Conservation (phyloP, 2,888 invertebrate genomes). For the Epirrhoe tristata region DNA sequence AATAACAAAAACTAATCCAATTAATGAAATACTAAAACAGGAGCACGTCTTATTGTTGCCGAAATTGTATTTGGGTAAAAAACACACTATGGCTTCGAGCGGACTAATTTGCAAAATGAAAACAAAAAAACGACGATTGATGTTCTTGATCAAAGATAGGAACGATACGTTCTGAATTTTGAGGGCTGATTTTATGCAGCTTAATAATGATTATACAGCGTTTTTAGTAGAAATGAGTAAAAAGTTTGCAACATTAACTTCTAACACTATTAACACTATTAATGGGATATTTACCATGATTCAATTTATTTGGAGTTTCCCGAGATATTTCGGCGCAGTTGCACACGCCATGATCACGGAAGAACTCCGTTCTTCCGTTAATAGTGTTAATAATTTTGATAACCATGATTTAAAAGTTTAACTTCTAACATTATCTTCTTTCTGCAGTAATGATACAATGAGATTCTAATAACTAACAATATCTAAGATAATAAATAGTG, state of each 20-base stretch:
- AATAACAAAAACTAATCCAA: slow-evolving; percentile 18
- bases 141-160: slow-evolving; percentile 33
- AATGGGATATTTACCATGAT: too few species aligned
- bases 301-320: too few species aligned
- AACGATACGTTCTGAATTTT: slow-evolving; percentile 30
- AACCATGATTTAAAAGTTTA: too few species aligned
- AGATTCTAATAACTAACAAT: slow-evolving; percentile 40
- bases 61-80: slow-evolving; percentile 22
- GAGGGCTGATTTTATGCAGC: background rate
- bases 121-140: slow-evolving; percentile 31
- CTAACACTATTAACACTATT: too few species aligned
- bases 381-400: too few species aligned
- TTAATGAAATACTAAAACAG: slow-evolving; percentile 26
- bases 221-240: slow-evolving; percentile 26
- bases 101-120: slow-evolving; percentile 25
- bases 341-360: too few species aligned
- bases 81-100: slow-evolving; percentile 16
- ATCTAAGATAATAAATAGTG: slow-evolving; percentile 50
- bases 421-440: too few species aligned
- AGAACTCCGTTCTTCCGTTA: too few species aligned
- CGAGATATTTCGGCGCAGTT: too few species aligned
- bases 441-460: slow-evolving; percentile 23
- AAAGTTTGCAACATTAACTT: too few species aligned
- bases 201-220: slow-evolving; percentile 7
- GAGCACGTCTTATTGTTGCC: slow-evolving; percentile 17